Percentiles rank a stretch among this genome's conserved stretches.
phyloP scores from a whole-genome alignment of 1,140 invertebrate genomes.

The Steinernema khuongi region DNA sequence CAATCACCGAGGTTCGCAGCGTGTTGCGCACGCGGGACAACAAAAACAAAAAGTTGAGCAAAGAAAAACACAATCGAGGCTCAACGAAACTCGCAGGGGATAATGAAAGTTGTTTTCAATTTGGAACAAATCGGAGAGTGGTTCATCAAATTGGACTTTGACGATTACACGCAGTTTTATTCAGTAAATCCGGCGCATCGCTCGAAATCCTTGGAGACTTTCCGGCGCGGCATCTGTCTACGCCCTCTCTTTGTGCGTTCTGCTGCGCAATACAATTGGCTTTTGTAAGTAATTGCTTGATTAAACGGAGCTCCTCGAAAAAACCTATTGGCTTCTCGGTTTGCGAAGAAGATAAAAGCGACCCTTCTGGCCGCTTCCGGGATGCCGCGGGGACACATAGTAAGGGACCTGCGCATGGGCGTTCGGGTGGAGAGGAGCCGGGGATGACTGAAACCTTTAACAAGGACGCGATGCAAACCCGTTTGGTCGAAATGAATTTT shows the following conservation, averaged over 20 bases:
- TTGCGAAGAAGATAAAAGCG: no score
- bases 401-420: no score
- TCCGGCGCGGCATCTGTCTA: background rate
- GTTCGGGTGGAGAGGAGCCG: no score
- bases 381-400: no score
- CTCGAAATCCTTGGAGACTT: constrained; percentile 2
- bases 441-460: no score
- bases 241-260: background rate
- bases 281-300: constrained; percentile 17
- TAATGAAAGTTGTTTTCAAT: constrained; percentile 17
- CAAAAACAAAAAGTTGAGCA: no score
- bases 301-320: background rate
- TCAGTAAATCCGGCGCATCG: constrained; percentile 12
- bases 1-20: no score
- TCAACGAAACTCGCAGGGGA: no score
- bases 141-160: constrained; percentile 13
- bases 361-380: no score
- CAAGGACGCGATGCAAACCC: no score
- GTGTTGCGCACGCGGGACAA: no score
- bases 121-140: constrained; percentile 10
- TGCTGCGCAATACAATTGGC: constrained; percentile 12
- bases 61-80: no score
- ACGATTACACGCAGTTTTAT: constrained; percentile 16
- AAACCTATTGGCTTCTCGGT: background rate
- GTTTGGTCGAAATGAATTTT: background rate